Percentiles rank a stretch among this genome's conserved stretches.
These are phyloP conservation scores for Enteromius paludinosus DNA, from an alignment of 2,797 vertebrate genomes.

Conservation along the genomic window DNA sequence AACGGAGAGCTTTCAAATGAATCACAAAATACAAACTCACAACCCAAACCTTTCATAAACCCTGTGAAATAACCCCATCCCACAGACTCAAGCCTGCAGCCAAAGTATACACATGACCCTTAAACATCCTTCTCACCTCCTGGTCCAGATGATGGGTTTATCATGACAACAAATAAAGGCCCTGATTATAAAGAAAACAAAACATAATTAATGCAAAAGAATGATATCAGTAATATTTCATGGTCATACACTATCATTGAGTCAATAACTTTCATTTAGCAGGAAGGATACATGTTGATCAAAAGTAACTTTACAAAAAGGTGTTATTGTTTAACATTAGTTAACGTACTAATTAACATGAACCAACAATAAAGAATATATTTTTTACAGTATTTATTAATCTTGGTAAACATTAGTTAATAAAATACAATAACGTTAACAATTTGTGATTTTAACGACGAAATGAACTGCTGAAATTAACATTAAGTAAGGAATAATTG, in stretches of 20 bases:
- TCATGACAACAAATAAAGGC: slow-evolving; percentile 21
- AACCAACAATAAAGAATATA: no score
- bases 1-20: slow-evolving; percentile 2
- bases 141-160: slow-evolving; percentile 34
- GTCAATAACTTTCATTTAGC: neutral
- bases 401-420: no score
- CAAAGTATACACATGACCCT: neutral
- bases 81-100: neutral
- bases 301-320: neutral
- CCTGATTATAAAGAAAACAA: neutral
- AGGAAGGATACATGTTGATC: neutral
- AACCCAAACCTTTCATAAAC: neutral
- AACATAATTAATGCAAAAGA: neutral
- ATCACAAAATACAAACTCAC: neutral
- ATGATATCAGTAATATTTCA: neutral
- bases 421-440: no score
- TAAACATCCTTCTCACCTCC: slow-evolving; percentile 38
- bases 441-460: no score
- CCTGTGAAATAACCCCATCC: slow-evolving; percentile 17
- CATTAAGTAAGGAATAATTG: no score
- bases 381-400: no score
- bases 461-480: no score
- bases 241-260: neutral
- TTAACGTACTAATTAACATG: no score
- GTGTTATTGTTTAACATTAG: no score